Evolutionary conservation across 30 jellyfish, hydroid and myxozoan genomes (phyloP).

Genomic region (Turritopsis dohrnii): DNA sequence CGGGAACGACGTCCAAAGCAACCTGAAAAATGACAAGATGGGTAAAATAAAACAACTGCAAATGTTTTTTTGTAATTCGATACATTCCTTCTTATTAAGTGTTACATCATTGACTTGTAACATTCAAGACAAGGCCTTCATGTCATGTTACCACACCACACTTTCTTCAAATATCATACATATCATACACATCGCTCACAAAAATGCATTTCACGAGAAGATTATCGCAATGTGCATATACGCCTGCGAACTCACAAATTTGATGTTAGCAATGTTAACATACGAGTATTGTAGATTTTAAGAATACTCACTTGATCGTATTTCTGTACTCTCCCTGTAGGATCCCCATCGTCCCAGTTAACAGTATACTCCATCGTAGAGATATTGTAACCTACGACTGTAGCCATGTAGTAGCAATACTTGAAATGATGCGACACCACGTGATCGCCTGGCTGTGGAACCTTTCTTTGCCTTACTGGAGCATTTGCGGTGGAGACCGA

Average conservation of each 20-base stretch:
- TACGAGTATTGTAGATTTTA: no score
- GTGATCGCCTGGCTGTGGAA: constrained; percentile 77
- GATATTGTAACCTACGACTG: constrained; percentile 50
- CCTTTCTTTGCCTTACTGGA: constrained; percentile 10
- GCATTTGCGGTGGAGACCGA: background rate
- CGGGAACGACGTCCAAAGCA: constrained; percentile 71
- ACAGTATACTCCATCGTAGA: constrained; percentile 59
- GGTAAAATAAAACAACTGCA: background rate
- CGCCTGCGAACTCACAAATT: no score
- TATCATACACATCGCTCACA: no score
- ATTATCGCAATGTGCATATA: no score
- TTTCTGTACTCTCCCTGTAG: constrained; percentile 61
- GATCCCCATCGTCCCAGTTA: constrained; percentile 81
- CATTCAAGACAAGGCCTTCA: no score
- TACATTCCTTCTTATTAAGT: background rate
- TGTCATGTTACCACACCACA: no score
- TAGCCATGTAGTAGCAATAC: constrained; percentile 67
- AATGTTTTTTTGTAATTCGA: no score
- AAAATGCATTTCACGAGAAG: no score
- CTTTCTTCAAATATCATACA: no score
- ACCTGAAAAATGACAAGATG: background rate
- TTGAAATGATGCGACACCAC: constrained; percentile 59
- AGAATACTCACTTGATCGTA: constrained; percentile 39
- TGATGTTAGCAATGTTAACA: no score
- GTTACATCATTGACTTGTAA: background rate